A percentile compares a stretch with the other conserved stretches of the same genome.
Evolutionary conservation across 23 tunicate genomes (phyloP).

Genomic region (Halocynthia roretzi): DNA sequence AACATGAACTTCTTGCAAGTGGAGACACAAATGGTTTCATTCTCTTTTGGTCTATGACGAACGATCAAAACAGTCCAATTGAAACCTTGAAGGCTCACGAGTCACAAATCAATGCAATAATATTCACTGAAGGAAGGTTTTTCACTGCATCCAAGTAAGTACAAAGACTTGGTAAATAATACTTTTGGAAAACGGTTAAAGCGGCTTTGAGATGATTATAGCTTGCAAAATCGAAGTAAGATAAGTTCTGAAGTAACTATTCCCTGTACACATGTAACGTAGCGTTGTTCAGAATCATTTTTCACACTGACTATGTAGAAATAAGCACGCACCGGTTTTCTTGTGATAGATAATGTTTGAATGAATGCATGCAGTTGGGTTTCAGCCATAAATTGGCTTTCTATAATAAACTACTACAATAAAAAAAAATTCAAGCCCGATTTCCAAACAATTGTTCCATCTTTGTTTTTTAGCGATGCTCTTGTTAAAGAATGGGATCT

Average conservation of each 20-base stretch:
- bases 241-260: too few species aligned
- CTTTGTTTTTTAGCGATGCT: constrained; percentile 40
- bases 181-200: neutral
- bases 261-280: neutral
- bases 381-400: too few species aligned
- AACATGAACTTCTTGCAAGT: constrained; percentile 45
- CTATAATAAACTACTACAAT: neutral
- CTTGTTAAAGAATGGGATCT: constrained; percentile 85
- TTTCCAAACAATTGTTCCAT: neutral
- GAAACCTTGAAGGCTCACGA: constrained; percentile 39
- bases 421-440: neutral
- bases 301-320: too few species aligned
- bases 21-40: constrained; percentile 48
- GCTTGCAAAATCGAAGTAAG: too few species aligned
- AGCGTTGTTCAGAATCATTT: neutral
- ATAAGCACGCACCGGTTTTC: too few species aligned
- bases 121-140: constrained; percentile 34
- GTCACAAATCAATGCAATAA: constrained; percentile 48
- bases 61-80: constrained; percentile 31
- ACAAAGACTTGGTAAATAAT: neutral
- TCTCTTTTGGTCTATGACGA: constrained; percentile 48
- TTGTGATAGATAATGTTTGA: too few species aligned
- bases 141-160: constrained; percentile 79
- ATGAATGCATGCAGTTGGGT: too few species aligned
- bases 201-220: neutral